Percentiles rank a stretch among this genome's conserved stretches.
phyloP scores from a whole-genome alignment of 2,797 vertebrate species.

The Chiloscyllium punctatum region DNA sequence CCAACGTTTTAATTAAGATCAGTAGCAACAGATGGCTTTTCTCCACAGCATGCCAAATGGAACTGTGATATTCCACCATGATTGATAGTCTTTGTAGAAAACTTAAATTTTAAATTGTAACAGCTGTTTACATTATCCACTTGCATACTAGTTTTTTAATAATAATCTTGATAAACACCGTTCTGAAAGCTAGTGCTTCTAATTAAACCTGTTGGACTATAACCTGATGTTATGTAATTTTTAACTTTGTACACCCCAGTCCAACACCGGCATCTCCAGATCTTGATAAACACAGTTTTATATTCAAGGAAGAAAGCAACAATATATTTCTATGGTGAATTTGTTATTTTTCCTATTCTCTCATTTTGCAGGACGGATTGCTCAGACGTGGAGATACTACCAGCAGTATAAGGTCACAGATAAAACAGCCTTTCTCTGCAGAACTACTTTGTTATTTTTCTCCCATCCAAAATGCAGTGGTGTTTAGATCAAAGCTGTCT shows the following conservation, averaged over 20 bases:
- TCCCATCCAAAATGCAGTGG: too few relatives aligned
- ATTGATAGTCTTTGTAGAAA: background rate
- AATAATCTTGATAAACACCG: background rate
- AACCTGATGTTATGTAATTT: too few relatives aligned
- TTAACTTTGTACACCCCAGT: too few relatives aligned
- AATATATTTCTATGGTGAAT: background rate
- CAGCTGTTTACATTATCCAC: background rate
- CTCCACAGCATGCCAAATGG: conserved; percentile 3
- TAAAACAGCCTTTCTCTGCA: background rate
- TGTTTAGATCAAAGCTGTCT: background rate
- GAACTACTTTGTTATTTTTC: background rate
- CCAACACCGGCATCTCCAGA: too few relatives aligned
- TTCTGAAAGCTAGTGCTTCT: too few relatives aligned
- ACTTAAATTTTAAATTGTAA: background rate
- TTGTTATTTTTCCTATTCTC: background rate
- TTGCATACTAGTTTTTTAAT: background rate
- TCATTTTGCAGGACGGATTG: background rate
- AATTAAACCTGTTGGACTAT: too few relatives aligned
- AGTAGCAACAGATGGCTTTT: conserved; percentile 10
- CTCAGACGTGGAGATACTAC: background rate
- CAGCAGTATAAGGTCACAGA: background rate
- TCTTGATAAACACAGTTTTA: background rate
- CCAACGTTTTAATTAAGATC: conserved; percentile 27
- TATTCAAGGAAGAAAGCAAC: background rate
- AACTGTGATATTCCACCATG: conserved; percentile 11